Conservation (phyloP, 2,888 invertebrate species). For the Volucella bombylans region DNA sequence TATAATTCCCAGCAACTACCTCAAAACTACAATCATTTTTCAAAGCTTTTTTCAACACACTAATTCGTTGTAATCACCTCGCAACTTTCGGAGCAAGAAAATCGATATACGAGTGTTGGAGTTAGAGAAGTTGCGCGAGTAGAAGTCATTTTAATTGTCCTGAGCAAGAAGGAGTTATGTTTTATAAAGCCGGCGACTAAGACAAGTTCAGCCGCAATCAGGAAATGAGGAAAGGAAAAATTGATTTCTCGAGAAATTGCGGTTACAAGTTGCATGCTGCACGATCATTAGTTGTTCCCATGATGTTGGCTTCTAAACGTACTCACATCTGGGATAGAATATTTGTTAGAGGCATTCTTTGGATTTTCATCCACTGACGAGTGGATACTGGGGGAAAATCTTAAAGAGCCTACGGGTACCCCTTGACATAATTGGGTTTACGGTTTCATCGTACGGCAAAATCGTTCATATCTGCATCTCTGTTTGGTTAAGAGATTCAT, state of each 20-base stretch:
- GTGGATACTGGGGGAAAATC: neutral
- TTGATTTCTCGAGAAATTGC: conserved; percentile 32
- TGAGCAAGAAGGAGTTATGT: no score
- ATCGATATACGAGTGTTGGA: conserved; percentile 27
- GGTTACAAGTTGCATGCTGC: conserved; percentile 49
- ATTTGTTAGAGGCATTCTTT: conserved; percentile 29
- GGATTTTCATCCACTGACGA: conserved; percentile 9
- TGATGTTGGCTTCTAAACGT: conserved; percentile 6
- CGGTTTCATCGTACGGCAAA: conserved; percentile 48
- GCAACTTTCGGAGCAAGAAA: conserved; percentile 46
- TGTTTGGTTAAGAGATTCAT: no score
- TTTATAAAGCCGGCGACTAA: neutral
- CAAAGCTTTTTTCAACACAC: neutral
- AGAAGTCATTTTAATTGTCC: no score
- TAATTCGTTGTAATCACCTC: conserved; percentile 46
- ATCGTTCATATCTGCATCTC: no score
- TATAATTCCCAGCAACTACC: no score
- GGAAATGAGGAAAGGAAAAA: conserved; percentile 20
- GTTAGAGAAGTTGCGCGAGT: no score
- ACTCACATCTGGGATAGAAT: neutral
- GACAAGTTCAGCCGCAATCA: conserved; percentile 1
- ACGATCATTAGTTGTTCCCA: conserved; percentile 47
- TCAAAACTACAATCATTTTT: conserved; percentile 1
- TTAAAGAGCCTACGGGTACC: conserved; percentile 18
- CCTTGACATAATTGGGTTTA: conserved; percentile 59